Evolutionary conservation across 2,113 vertebrate genomes (phyloP).

Genomic region (Macroglossus sobrinus): DNA sequence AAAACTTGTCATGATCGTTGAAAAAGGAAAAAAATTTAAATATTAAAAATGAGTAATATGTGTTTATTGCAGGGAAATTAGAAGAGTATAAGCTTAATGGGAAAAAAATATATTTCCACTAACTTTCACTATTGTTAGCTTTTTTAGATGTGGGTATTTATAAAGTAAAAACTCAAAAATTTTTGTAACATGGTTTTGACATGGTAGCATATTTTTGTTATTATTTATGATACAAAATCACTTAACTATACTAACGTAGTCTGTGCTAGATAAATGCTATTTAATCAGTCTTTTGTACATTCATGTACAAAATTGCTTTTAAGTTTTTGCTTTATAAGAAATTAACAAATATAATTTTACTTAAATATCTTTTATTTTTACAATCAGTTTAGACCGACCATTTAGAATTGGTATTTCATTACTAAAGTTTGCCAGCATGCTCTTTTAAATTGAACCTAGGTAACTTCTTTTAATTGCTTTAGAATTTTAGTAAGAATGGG

Average conservation of each 20-base stretch:
- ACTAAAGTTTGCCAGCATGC: background rate
- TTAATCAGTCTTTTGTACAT: background rate
- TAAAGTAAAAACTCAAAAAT: constrained; percentile 9
- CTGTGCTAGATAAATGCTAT: background rate
- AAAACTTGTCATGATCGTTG: background rate
- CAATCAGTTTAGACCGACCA: background rate
- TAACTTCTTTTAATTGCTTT: background rate
- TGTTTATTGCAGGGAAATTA: background rate
- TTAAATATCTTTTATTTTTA: background rate
- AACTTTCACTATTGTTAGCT: background rate
- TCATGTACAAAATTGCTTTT: background rate
- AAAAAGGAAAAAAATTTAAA: background rate
- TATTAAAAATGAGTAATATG: background rate
- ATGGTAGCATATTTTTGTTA: background rate
- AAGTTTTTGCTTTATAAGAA: constrained; percentile 34
- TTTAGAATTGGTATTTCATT: constrained; percentile 32
- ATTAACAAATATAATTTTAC: background rate
- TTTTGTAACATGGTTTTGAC: background rate
- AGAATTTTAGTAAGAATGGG: constrained; percentile 24
- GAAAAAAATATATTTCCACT: background rate
- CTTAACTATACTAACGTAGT: background rate
- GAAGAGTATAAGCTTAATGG: background rate
- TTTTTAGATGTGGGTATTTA: background rate
- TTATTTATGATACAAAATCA: background rate
- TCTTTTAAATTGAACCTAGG: background rate